Evolutionary conservation across 2,888 invertebrate genomes (phyloP).

Genomic region (Ischnus inquisitorius): DNA sequence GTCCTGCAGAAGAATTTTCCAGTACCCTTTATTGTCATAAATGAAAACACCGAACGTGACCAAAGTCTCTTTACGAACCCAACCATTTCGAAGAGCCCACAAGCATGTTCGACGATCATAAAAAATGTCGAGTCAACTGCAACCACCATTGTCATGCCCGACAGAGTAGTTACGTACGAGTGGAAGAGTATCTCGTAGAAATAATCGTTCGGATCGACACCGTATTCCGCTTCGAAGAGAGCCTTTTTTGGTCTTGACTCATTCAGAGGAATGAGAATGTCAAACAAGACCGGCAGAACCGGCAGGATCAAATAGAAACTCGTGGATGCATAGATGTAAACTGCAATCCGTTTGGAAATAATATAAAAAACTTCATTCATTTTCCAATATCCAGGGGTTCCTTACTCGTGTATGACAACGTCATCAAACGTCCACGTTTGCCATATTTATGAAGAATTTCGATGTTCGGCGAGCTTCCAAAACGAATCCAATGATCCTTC

Average conservation of each 20-base stretch:
- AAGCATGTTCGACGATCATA: conserved; percentile 47
- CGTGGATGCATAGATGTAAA: conserved; percentile 17
- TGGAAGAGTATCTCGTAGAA: conserved; percentile 61
- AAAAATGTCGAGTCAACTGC: conserved; percentile 43
- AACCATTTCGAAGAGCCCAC: conserved; percentile 51
- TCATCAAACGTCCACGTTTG: conserved; percentile 24
- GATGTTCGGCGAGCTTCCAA: background rate
- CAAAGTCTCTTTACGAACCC: conserved; percentile 26
- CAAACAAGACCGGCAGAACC: conserved; percentile 55
- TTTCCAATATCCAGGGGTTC: background rate
- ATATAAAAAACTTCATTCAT: background rate
- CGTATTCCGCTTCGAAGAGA: conserved; percentile 60
- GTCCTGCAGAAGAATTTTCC: conserved; percentile 11
- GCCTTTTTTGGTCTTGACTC: conserved; percentile 54
- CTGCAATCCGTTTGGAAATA: background rate
- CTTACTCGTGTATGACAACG: conserved; percentile 42
- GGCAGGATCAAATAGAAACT: conserved; percentile 37
- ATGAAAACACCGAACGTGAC: background rate
- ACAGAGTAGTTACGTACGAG: conserved; percentile 37
- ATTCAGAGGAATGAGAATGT: conserved; percentile 59
- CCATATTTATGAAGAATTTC: conserved; percentile 47
- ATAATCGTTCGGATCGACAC: conserved; percentile 65
- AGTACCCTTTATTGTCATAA: background rate
- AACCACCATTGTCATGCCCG: conserved; percentile 1
- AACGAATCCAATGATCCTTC: conserved; percentile 29